A percentile compares a stretch with the other conserved stretches of the same genome.
Evolutionary conservation across 1,140 invertebrate genomes (phyloP).

Genomic region (Cepaea nemoralis): DNA sequence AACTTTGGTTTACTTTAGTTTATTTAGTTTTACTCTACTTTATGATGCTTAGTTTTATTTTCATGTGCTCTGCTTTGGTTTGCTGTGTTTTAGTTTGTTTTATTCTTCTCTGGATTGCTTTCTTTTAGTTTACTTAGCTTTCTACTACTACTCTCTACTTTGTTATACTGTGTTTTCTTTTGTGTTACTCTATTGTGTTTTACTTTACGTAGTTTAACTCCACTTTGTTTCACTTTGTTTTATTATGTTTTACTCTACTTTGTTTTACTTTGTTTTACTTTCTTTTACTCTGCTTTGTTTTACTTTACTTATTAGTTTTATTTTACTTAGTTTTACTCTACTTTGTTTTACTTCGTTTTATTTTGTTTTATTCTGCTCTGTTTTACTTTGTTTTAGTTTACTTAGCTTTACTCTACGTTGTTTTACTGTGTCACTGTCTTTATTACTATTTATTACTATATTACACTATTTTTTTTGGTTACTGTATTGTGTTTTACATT

Average conservation of each 20-base stretch:
- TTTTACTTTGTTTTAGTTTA: too few species aligned
- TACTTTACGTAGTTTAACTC: conserved; percentile 23
- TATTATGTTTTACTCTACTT: too few species aligned
- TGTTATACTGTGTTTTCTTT: background rate
- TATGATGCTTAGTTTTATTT: background rate
- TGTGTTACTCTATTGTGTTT: conserved; percentile 14
- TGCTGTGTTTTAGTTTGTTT: conserved; percentile 13
- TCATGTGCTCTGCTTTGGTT: background rate
- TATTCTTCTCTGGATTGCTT: conserved; percentile 28
- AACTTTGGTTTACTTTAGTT: conserved; percentile 4
- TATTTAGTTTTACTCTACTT: conserved; percentile 26
- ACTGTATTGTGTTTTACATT: too few species aligned
- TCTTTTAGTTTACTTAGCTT: conserved; percentile 22
- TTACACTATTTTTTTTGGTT: too few species aligned
- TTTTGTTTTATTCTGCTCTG: too few species aligned
- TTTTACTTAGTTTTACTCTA: background rate
- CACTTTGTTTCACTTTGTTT: conserved; percentile 23
- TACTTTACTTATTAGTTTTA: background rate
- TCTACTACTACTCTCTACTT: conserved; percentile 25
- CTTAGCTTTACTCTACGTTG: too few species aligned
- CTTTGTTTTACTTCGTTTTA: conserved; percentile 17
- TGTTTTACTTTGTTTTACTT: too few species aligned
- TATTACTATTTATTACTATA: too few species aligned
- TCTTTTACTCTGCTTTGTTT: background rate
- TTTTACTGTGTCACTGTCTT: too few species aligned